A percentile compares a stretch with the other conserved stretches of the same genome.
phyloP scores from a whole-genome alignment of 2,888 invertebrate species.

The Hyposoter didymator region DNA sequence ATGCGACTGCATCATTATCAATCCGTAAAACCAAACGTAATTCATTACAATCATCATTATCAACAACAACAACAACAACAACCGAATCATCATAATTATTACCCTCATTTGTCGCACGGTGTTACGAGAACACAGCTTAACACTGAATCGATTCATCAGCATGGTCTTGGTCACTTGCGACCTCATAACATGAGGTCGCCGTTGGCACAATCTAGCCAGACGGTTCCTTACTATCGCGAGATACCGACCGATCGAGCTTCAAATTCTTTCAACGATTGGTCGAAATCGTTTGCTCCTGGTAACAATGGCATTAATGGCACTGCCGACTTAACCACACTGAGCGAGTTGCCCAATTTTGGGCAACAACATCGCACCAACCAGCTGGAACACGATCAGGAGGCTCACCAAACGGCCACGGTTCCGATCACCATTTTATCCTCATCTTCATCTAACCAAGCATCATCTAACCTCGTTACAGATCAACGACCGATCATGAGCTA shows the following conservation, averaged over 20 bases:
- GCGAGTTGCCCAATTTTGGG: conserved; percentile 30
- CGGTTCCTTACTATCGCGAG: conserved; percentile 49
- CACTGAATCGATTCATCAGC: conserved; percentile 30
- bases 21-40: conserved; percentile 47
- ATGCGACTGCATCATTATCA: conserved; percentile 55
- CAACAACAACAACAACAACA: conserved; percentile 71
- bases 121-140: conserved; percentile 36
- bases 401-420: conserved; percentile 62
- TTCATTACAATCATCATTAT: conserved; percentile 67
- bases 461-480: conserved; percentile 83
- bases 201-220: conserved; percentile 41
- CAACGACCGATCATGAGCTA: conserved; percentile 78
- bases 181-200: conserved; percentile 48
- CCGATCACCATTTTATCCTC: conserved; percentile 41
- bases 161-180: conserved; percentile 46
- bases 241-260: conserved; percentile 23
- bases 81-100: conserved; percentile 44
- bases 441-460: conserved; percentile 77
- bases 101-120: conserved; percentile 40
- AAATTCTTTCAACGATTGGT: conserved; percentile 20
- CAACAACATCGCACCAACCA: conserved; percentile 67
- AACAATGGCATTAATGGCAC: conserved; percentile 26
- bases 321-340: conserved; percentile 21
- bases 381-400: conserved; percentile 73
- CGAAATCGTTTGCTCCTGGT: conserved; percentile 23